A percentile compares a stretch with the other conserved stretches of the same genome.
phyloP scores from a whole-genome alignment of 2,888 invertebrate genomes.

The Megaustenia siamemsis region DNA sequence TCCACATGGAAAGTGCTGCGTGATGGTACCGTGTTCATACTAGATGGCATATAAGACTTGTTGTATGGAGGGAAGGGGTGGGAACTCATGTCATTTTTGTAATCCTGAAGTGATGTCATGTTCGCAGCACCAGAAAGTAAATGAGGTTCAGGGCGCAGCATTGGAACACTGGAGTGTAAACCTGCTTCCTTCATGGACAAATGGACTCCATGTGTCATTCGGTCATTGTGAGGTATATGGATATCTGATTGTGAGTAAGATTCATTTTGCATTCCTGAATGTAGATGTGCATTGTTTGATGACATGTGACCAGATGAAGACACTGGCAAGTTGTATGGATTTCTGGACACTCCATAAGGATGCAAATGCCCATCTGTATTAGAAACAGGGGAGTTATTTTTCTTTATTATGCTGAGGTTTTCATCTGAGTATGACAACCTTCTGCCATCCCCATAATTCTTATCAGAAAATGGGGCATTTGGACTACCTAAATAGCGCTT shows the following conservation, averaged over 20 bases:
- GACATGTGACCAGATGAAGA: slow-evolving; percentile 40
- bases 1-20: slow-evolving; percentile 44
- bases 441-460: slow-evolving; percentile 31
- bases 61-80: slow-evolving; percentile 45
- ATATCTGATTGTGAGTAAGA: slow-evolving; percentile 34
- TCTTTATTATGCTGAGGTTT: slow-evolving; percentile 32
- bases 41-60: slow-evolving; percentile 43
- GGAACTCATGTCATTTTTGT: slow-evolving; percentile 44
- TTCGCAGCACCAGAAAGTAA: slow-evolving; percentile 27
- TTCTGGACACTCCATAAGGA: slow-evolving; percentile 46
- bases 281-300: slow-evolving; percentile 17
- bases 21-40: slow-evolving; percentile 34
- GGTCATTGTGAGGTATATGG: slow-evolving; percentile 36
- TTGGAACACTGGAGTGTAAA: slow-evolving; percentile 20
- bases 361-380: slow-evolving; percentile 16
- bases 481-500: slow-evolving; percentile 45
- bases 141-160: slow-evolving; percentile 50
- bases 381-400: slow-evolving; percentile 40
- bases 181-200: slow-evolving; percentile 34
- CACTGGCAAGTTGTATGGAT: slow-evolving; percentile 32
- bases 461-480: slow-evolving; percentile 28
- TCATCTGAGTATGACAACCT: slow-evolving; percentile 41
- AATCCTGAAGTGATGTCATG: slow-evolving; percentile 44
- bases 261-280: slow-evolving; percentile 36
- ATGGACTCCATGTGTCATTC: slow-evolving; percentile 36